Base-by-base conservation (phyloP, 2,113 vertebrate genomes). In the Lathamus discolor region DNA sequence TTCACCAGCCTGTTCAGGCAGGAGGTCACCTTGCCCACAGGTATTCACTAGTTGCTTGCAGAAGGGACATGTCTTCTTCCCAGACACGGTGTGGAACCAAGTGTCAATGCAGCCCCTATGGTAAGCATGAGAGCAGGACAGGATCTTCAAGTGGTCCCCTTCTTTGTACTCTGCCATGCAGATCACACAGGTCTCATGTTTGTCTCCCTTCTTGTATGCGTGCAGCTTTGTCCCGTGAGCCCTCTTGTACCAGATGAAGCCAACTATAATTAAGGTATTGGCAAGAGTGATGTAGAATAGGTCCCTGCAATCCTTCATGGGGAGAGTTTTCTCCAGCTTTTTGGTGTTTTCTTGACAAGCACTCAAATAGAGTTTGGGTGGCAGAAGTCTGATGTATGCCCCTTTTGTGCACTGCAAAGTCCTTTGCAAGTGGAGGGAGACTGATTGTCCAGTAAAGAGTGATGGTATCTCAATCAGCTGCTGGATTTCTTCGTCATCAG, bases 41-140 rank as follows among this genome's bases (percentile, higher is more conserved):
- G 72, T 83, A 14, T 97, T 98, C 87, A 99, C 98, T 0, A 98
- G 97, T 51, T 98, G 98, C 83, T 98, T 98, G 95, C 98, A 99
- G 46, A 98, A 95, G 0, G 98, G 98, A 48, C 98, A 98, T 0
- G 97, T 98, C 88, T 98, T 98, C 97, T 97, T 98, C 84, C 83
- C 75, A 1, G 97, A 94, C 16, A 94, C 84, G 64, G 13, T 94
- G 28, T 83, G 55, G 73, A 99, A 97, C 98, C 99, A 99, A 12
- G 98, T 98, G 92, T 98, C 97, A 6, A 98, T 97, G 70, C 98
- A 99, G 52, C 90, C 95, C 59, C 97, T 95, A 97, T 99, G 99
- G 85, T 98, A 99, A 15, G 98, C 94, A 0, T 97, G 97, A 7
- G 97, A 77, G n/a, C 96, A 97, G 12, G 95, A 87, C 25, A 98